A percentile compares a stretch with the other conserved stretches of the same genome.
phyloP scores from a whole-genome alignment of 37 sponge, comb jelly and placozoan species.

The Dysidea cf. avara region DNA sequence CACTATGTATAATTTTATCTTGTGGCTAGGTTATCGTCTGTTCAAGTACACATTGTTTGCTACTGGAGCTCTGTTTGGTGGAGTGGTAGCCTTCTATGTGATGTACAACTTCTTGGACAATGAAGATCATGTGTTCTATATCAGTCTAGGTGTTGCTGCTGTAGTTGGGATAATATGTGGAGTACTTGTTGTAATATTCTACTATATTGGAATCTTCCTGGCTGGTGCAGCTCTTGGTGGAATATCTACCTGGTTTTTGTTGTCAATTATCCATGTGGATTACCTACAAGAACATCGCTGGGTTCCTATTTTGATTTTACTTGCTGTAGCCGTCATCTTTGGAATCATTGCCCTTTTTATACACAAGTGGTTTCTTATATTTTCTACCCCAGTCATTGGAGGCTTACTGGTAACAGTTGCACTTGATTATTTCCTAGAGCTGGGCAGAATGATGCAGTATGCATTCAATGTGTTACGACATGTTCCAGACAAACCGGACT shows the following conservation, averaged over 20 bases:
- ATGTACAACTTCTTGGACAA: too few species aligned
- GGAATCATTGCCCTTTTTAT: slow-evolving; percentile 38
- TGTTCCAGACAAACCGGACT: slow-evolving; percentile 24
- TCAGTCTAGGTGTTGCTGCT: not conserved
- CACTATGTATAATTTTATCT: too few species aligned
- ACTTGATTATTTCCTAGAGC: slow-evolving; percentile 56
- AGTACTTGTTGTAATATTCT: slow-evolving; percentile 40
- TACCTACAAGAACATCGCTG: slow-evolving; percentile 42
- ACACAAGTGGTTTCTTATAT: slow-evolving; percentile 65
- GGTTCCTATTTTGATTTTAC: slow-evolving; percentile 28
- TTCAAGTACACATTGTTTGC: slow-evolving; percentile 50
- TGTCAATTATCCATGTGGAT: slow-evolving; percentile 40
- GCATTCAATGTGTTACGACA: slow-evolving; percentile 43
- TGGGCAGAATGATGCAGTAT: slow-evolving; percentile 48
- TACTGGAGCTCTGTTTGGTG: slow-evolving; percentile 46
- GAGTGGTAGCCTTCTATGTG: slow-evolving; percentile 24
- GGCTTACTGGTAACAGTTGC: slow-evolving; percentile 31
- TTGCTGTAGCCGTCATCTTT: slow-evolving; percentile 5
- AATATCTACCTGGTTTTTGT: slow-evolving; percentile 40
- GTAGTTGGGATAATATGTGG: slow-evolving; percentile 41
- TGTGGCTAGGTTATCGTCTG: slow-evolving; percentile 41
- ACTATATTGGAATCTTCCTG: slow-evolving; percentile 64
- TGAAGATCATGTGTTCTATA: not conserved
- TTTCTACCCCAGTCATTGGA: slow-evolving; percentile 46
- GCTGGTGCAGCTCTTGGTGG: slow-evolving; percentile 51